These are phyloP conservation scores for Drosophila lacicola DNA, from an alignment of 2,888 invertebrate genomes.

Conservation along the genomic window DNA sequence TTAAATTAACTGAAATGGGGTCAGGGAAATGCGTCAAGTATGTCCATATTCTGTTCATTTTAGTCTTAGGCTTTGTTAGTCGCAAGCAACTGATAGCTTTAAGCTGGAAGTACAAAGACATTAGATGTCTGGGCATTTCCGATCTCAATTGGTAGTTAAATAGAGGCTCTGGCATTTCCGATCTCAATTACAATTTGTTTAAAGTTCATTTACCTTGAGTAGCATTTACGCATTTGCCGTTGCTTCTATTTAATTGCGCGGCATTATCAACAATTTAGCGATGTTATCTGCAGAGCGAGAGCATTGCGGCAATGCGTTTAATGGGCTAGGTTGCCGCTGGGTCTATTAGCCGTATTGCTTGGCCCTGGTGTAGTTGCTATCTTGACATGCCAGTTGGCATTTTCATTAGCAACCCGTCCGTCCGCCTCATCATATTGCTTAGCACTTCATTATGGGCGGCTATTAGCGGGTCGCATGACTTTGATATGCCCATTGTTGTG, in stretches of 20 bases:
- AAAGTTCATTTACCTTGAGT: conserved; percentile 22
- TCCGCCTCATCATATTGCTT: conserved; percentile 44
- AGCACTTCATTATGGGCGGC: conserved; percentile 67
- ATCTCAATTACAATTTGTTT: conserved; percentile 15
- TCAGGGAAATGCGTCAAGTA: background rate
- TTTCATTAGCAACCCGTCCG: conserved; percentile 65
- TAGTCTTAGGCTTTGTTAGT: background rate
- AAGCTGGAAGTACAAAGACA: background rate
- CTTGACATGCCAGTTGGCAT: conserved; percentile 50
- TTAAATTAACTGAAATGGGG: too few relatives aligned
- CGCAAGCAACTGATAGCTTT: background rate
- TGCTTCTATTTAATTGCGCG: conserved; percentile 29
- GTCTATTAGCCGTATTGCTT: conserved; percentile 22
- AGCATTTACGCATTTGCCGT: conserved; percentile 1
- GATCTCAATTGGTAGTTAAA: conserved; percentile 3
- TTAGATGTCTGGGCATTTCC: conserved; percentile 16
- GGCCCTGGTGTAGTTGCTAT: conserved; percentile 33
- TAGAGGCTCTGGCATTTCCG: conserved; percentile 3
- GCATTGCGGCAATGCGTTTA: conserved; percentile 40
- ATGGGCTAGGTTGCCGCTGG: conserved; percentile 38
- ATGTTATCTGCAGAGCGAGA: conserved; percentile 33
- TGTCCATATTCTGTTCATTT: background rate
- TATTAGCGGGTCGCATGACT: conserved; percentile 63
- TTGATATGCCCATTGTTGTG: conserved; percentile 67
- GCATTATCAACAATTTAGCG: conserved; percentile 53